Conservation (phyloP, 2,888 invertebrate species). For the Caenorhabditis sp. region DNA sequence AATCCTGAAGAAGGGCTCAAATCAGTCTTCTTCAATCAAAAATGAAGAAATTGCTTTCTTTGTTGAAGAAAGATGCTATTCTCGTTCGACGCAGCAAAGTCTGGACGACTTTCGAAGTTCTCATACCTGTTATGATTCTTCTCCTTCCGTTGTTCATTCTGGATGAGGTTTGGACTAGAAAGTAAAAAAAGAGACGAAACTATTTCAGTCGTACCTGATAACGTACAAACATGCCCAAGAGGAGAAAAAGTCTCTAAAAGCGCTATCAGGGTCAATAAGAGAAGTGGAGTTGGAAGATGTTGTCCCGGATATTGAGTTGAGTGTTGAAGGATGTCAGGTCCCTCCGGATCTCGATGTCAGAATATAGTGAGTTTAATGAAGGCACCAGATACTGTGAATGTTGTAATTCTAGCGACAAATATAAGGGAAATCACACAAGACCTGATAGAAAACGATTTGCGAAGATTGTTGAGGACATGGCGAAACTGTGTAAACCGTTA, state of each 20-base stretch:
- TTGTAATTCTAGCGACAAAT: conserved; percentile 4
- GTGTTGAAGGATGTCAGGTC: not conserved
- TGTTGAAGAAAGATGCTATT: conserved; percentile 43
- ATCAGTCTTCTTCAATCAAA: not conserved
- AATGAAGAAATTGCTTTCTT: conserved; percentile 48
- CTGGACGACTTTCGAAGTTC: conserved; percentile 45
- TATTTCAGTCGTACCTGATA: conserved; percentile 3
- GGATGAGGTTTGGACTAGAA: conserved; percentile 17
- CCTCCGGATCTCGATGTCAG: conserved; percentile 12
- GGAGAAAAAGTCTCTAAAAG: not conserved
- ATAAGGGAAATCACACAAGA: not conserved
- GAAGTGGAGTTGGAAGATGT: conserved; percentile 13
- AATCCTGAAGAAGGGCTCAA: not conserved
- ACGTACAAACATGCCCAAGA: conserved; percentile 7
- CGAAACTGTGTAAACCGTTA: conserved; percentile 21
- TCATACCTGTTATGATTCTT: conserved; percentile 36
- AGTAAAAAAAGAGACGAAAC: not conserved
- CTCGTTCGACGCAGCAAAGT: conserved; percentile 41
- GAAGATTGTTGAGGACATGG: not conserved
- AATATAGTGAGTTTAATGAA: conserved; percentile 10
- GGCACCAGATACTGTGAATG: too few species aligned
- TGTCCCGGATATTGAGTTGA: conserved; percentile 5
- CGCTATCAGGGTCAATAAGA: not conserved
- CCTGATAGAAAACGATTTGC: conserved; percentile 13
- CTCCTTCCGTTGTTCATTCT: conserved; percentile 21